These are phyloP conservation scores for Muscicapa striata DNA, from an alignment of 2,797 vertebrate species.

Conservation along the genomic window DNA sequence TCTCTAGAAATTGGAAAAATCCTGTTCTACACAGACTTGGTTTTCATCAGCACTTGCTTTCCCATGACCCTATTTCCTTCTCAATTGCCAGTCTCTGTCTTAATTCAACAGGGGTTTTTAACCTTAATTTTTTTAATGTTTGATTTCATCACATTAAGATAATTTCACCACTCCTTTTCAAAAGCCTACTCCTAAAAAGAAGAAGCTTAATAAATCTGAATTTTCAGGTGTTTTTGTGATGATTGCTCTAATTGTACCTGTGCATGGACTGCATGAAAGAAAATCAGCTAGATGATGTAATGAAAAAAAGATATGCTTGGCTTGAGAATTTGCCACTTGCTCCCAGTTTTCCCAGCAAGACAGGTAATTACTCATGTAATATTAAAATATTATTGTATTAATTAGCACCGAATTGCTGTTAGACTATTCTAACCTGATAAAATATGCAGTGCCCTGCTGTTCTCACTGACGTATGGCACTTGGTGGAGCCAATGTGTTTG, in stretches of 20 bases:
- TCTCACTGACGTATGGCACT: background rate
- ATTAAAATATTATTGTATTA: background rate
- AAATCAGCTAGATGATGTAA: background rate
- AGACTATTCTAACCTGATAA: background rate
- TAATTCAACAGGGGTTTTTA: background rate
- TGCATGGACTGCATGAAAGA: background rate
- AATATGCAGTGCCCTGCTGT: background rate
- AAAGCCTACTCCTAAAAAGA: background rate
- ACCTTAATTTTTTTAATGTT: background rate
- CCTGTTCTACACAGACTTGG: background rate
- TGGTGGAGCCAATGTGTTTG: background rate
- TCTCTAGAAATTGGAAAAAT: background rate
- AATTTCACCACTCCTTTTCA: background rate
- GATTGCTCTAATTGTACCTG: background rate
- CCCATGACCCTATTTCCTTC: background rate
- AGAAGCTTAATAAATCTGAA: background rate
- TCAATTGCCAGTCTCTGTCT: background rate
- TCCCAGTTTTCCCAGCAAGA: constrained; percentile 16
- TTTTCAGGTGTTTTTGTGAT: background rate
- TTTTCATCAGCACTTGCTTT: background rate
- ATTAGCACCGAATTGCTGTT: background rate
- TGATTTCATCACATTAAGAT: background rate
- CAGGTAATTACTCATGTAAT: background rate
- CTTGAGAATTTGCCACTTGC: background rate
- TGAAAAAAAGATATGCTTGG: background rate